Base-by-base conservation (phyloP, 2,113 vertebrate genomes). In the Ciconia stormi region DNA sequence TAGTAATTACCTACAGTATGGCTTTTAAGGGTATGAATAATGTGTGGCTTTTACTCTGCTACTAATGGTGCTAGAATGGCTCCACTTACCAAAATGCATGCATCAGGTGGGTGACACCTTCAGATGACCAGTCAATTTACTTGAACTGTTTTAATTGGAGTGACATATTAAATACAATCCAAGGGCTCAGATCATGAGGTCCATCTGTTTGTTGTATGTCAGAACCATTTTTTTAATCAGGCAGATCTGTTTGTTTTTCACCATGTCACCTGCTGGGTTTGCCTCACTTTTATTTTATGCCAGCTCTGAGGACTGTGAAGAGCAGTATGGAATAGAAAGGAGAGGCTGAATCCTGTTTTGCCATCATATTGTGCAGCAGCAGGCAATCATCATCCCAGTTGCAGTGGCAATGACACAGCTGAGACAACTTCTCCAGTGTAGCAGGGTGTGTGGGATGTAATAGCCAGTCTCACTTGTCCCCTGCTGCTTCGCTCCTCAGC, bases 401-500 rank as follows among this genome's bases (percentile, higher is more conserved):
- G 10, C 10, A 30, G 27, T 52, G 21, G 6, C 46, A 66, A 30
- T 20, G 61, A 71, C 21, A 42, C 22, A 52, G 34, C 18, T 79
- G 84, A 58, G 38, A 49, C 17, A 49, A n/a, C 6, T 36, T 72
- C 30, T 30, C 26, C 17, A 18, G 18, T 32, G 71, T 9, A 65
- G 55, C 26, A 66, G 21, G 22, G 52, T 13, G 7, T 2, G 26
- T 7, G 16, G 44, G 16, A 27, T 13, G 5, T 10, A 58, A 27
- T 1, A 62, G 55, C 36, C 47, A n/a, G 34, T 12, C 25, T 62
- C 18, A 5, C 21, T n/a, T 38, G 23, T 55, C 11, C 16, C 8
- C 21, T 13, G 4, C 38, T 71, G 42, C 71, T 74, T 56, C 0
- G 0, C 34, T 76, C 66, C 56, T 85, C 0, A 0, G 30, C 30